A percentile compares a stretch with the other conserved stretches of the same genome.
phyloP scores from a whole-genome alignment of 2,113 vertebrate species.

The Eleginops maclovinus region DNA sequence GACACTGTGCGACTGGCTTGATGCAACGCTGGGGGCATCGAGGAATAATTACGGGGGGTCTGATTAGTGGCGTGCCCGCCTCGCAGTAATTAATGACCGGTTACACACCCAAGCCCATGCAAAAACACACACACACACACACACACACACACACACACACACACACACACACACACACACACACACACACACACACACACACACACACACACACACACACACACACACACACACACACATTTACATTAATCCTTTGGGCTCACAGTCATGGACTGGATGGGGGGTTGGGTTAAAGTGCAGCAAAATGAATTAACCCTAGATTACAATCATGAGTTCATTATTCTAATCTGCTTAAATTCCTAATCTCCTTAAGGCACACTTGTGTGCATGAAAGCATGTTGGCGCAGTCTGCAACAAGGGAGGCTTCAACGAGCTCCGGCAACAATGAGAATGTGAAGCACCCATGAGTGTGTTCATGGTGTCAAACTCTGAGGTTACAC shows the following conservation, averaged over 20 bases:
- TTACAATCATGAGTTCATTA: slow-evolving; percentile 79
- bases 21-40: slow-evolving; percentile 41
- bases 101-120: slow-evolving; percentile 43
- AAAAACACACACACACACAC: slow-evolving; percentile 41
- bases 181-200: slow-evolving; percentile 37
- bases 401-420: slow-evolving; percentile 27
- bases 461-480: slow-evolving; percentile 20
- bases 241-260: slow-evolving; percentile 38
- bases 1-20: slow-evolving; percentile 31
- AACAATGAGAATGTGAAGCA: slow-evolving; percentile 40
- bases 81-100: slow-evolving; percentile 65
- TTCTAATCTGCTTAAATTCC: slow-evolving; percentile 73
- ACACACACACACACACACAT: slow-evolving; percentile 40
- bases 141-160: slow-evolving; percentile 45
- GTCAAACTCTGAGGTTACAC: slow-evolving; percentile 31
- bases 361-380: slow-evolving; percentile 70
- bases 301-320: slow-evolving; percentile 77
- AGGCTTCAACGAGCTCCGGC: neutral
- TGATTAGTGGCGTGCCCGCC: slow-evolving; percentile 62
- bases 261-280: slow-evolving; percentile 21
- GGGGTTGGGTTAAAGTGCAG: slow-evolving; percentile 55
- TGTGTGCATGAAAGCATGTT: slow-evolving; percentile 70
- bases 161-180: too few relatives aligned
- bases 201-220: slow-evolving; percentile 37
- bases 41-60: slow-evolving; percentile 64